Conservation (phyloP, 2,113 vertebrate species). For the Ariopsis seemanni region DNA sequence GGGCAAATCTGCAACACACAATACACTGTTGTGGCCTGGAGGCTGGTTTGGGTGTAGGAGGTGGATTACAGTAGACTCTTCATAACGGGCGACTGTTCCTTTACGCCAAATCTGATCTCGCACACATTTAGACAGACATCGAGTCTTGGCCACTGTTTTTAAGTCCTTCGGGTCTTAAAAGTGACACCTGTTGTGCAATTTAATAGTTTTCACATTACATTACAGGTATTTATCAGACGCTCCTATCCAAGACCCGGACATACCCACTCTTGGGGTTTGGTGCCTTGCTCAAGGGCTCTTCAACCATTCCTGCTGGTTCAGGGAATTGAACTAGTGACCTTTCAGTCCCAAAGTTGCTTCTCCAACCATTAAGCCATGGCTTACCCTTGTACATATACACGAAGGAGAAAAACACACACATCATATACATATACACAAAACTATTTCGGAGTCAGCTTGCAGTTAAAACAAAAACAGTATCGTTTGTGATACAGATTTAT, state of each 20-base stretch:
- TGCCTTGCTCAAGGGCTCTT: too few species aligned
- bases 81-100: conserved; percentile 25
- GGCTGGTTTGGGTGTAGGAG: conserved; percentile 43
- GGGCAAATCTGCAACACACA: conserved; percentile 55
- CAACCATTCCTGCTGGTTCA: too few species aligned
- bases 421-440: background rate
- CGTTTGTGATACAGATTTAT: background rate
- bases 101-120: background rate
- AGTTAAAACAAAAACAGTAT: background rate
- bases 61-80: conserved; percentile 23
- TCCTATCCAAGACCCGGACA: too few species aligned
- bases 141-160: too few species aligned
- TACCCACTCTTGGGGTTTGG: too few species aligned
- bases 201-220: background rate
- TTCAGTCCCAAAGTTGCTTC: too few species aligned
- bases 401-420: background rate
- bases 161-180: background rate
- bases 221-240: too few species aligned
- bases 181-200: background rate
- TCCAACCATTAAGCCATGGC: too few species aligned
- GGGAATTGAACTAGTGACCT: too few species aligned
- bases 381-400: background rate
- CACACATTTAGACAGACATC: too few species aligned
- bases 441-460: background rate
- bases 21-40: conserved; percentile 63